Conservation (phyloP, 2,888 invertebrate genomes). For the Meteorus cinctellus region DNA sequence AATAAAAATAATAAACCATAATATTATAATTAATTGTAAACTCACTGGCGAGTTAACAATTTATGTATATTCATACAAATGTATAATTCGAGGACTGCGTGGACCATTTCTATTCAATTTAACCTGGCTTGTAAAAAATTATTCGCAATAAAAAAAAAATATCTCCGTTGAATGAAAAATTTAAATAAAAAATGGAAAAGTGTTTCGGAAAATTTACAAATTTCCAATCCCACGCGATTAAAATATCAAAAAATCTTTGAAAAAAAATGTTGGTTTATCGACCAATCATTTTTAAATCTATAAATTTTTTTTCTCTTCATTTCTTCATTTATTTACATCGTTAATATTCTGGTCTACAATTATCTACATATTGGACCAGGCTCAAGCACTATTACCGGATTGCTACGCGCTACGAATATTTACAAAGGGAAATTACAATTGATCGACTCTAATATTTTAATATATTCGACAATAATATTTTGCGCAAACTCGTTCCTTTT, state of each 20-base stretch:
- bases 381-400: conserved; percentile 48
- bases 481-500: not conserved
- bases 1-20: not conserved
- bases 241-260: too few relatives aligned
- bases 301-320: not conserved
- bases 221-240: not conserved
- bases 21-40: conserved; percentile 47
- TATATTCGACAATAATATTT: conserved; percentile 20
- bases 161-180: not conserved
- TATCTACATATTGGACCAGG: conserved; percentile 45
- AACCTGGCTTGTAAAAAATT: conserved; percentile 38
- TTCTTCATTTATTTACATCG: not conserved
- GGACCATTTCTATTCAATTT: conserved; percentile 66
- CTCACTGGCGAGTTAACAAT: conserved; percentile 5
- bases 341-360: conserved; percentile 7
- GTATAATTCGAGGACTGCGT: conserved; percentile 65
- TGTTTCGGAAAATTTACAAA: not conserved
- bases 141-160: not conserved
- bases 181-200: conserved; percentile 17
- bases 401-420: conserved; percentile 50
- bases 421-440: conserved; percentile 41
- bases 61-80: conserved; percentile 23
- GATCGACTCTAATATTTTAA: conserved; percentile 2
- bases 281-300: conserved; percentile 4
- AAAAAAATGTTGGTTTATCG: not conserved